Evolutionary conservation across 2,797 vertebrate genomes (phyloP).

Genomic region (Paedocypris micromegethes): DNA sequence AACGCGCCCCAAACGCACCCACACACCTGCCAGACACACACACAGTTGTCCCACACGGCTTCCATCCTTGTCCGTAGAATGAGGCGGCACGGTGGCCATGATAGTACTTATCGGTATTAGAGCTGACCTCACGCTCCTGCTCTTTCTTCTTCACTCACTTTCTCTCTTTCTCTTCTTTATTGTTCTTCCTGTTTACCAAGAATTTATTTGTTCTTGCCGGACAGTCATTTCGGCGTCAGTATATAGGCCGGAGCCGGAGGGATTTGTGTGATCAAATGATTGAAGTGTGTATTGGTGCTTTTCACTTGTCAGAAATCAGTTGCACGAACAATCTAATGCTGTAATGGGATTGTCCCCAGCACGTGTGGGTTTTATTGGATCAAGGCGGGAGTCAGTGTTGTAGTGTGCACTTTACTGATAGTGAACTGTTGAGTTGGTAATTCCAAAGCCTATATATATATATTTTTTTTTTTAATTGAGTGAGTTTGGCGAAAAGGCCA

Average conservation of each 20-base stretch:
- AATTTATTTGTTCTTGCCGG: neutral
- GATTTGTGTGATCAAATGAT: neutral
- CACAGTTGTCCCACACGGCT: constrained; percentile 33
- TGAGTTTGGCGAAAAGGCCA: no score
- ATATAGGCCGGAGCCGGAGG: neutral
- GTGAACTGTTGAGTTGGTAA: neutral
- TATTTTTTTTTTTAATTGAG: no score
- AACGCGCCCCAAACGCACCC: constrained; percentile 31
- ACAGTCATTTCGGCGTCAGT: neutral
- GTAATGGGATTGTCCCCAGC: constrained; percentile 25
- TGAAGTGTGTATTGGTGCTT: constrained; percentile 10
- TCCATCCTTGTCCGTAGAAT: constrained; percentile 35
- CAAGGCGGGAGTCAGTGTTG: constrained; percentile 10
- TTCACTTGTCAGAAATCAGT: constrained; percentile 6
- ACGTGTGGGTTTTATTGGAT: constrained; percentile 30
- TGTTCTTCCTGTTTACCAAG: neutral
- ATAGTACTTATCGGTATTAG: constrained; percentile 45
- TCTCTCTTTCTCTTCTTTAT: neutral
- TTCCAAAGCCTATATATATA: no score
- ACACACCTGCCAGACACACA: constrained; percentile 39
- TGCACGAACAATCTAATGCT: constrained; percentile 22
- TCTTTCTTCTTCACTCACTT: neutral
- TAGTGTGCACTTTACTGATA: neutral
- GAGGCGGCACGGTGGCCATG: constrained; percentile 31
- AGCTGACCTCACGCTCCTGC: constrained; percentile 42